Conservation (phyloP, 2,113 vertebrate genomes). For the Barbus barbus region DNA sequence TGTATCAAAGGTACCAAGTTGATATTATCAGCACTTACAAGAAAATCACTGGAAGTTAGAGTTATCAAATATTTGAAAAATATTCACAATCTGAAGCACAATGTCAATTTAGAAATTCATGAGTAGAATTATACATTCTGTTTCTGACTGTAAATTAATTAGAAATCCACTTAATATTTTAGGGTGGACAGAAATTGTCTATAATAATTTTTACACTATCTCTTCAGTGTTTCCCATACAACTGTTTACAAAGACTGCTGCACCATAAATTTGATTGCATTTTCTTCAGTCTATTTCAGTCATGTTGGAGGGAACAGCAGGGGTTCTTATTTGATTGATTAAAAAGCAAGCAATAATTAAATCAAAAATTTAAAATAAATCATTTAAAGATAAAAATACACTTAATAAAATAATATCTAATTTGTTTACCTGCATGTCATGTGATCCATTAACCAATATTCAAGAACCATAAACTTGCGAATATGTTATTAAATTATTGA, state of each 20-base stretch:
- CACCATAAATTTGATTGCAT: not conserved
- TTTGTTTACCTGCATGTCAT: not conserved
- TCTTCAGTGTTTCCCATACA: not conserved
- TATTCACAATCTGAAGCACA: not conserved
- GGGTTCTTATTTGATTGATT: no score
- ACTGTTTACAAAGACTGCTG: not conserved
- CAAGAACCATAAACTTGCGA: no score
- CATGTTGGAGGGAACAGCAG: no score
- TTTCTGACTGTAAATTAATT: not conserved
- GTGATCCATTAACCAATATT: no score
- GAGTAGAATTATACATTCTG: not conserved
- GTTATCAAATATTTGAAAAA: not conserved
- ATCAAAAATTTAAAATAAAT: no score
- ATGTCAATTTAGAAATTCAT: not conserved
- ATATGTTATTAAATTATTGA: no score
- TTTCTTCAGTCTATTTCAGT: no score
- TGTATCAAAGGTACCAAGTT: not conserved
- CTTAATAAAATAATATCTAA: no score
- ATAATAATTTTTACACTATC: not conserved
- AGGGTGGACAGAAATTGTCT: not conserved
- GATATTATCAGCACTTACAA: not conserved
- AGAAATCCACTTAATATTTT: not conserved
- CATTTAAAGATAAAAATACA: not conserved
- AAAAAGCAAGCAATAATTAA: no score
- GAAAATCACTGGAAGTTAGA: not conserved